Percentiles rank a stretch among this genome's conserved stretches.
phyloP scores from a whole-genome alignment of 2,797 vertebrate species.

The Acrocephalus scirpaceus region DNA sequence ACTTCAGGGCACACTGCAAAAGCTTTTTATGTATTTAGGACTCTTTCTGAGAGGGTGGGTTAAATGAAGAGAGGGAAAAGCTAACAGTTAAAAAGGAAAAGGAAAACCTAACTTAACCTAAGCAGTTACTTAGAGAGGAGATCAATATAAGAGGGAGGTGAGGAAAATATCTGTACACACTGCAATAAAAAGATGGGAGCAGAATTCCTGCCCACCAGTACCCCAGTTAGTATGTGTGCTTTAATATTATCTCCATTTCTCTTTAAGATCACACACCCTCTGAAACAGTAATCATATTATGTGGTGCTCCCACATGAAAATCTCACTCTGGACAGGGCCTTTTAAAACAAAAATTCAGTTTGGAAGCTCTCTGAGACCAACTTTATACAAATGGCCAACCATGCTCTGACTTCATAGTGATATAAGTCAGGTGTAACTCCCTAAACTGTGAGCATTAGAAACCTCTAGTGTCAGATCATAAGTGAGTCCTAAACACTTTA shows the following conservation, averaged over 20 bases:
- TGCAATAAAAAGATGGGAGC: not conserved
- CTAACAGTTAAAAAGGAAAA: slow-evolving; percentile 22
- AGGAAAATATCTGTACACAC: not conserved
- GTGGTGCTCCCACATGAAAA: not conserved
- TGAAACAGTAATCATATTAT: not conserved
- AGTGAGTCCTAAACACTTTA: not conserved
- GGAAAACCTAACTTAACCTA: not conserved
- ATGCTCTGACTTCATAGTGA: not conserved
- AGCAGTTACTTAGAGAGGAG: not conserved
- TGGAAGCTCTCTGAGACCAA: not conserved
- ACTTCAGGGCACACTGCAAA: slow-evolving; percentile 52
- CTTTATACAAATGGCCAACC: not conserved
- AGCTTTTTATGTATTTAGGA: slow-evolving; percentile 6
- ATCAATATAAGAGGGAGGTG: not conserved
- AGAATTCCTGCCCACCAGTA: not conserved
- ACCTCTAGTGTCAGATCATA: not conserved
- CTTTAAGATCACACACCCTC: not conserved
- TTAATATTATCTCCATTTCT: not conserved
- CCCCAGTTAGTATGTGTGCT: not conserved
- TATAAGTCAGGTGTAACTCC: not conserved
- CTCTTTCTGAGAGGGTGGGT: slow-evolving; percentile 3
- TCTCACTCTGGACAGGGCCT: not conserved
- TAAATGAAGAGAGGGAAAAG: not conserved
- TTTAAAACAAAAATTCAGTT: not conserved
- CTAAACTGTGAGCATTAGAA: not conserved